Percentiles rank a stretch among this genome's conserved stretches.
Evolutionary conservation across 1,140 invertebrate genomes (phyloP).

Genomic region (Hycleus cichorii): DNA sequence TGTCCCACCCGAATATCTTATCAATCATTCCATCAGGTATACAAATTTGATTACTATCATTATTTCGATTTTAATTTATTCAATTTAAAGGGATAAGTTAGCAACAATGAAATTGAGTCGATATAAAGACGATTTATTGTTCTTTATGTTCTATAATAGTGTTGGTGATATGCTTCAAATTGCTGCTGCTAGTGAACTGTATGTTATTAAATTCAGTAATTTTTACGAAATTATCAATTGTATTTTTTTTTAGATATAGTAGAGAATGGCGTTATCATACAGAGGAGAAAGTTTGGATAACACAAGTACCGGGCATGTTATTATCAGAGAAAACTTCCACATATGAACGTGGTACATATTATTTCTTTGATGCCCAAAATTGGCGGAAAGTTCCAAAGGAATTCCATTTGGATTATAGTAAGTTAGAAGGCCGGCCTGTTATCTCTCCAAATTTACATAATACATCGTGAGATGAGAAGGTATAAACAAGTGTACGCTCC

Average conservation of each 20-base stretch:
- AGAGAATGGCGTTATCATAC: constrained; percentile 99
- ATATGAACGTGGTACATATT: constrained; percentile 97
- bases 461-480: constrained; percentile 19
- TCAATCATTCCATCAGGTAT: constrained; percentile 78
- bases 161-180: constrained; percentile 96
- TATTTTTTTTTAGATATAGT: constrained; percentile 64
- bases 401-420: constrained; percentile 95
- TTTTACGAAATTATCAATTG: constrained; percentile 1
- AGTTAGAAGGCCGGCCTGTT: constrained; percentile 81
- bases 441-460: constrained; percentile 34
- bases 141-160: constrained; percentile 99
- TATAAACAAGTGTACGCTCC: constrained; percentile 3
- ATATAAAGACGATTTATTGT: constrained; percentile 97
- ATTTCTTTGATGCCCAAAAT: constrained; percentile 96
- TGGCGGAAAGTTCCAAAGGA: constrained; percentile 96
- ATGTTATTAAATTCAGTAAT: constrained; percentile 45
- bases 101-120: constrained; percentile 90
- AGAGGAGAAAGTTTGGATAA: constrained; percentile 99
- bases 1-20: constrained; percentile 97
- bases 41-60: no score
- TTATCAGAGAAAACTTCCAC: constrained; percentile 89
- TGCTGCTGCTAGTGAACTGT: constrained; percentile 93
- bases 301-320: constrained; percentile 86
- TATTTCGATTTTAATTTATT: background rate
- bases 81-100: constrained; percentile 71